Percentiles rank a stretch among this genome's conserved stretches.
Conservation (phyloP, 2,113 vertebrate species). For the Gallinago paraguaiae region DNA sequence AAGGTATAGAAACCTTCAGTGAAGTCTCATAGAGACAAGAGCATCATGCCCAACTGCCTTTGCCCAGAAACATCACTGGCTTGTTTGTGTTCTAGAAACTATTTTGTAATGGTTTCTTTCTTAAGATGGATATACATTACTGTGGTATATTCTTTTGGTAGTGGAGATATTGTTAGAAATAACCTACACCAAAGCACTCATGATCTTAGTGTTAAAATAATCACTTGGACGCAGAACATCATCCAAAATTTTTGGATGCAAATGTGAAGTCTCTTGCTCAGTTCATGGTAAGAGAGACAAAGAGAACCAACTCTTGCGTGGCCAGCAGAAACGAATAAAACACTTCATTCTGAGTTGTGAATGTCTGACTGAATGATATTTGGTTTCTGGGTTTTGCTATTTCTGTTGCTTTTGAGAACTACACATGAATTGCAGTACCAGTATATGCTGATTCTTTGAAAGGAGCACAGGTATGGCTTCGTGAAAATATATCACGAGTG, state of each 20-base stretch:
- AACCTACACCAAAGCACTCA: not conserved
- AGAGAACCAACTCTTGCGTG: not conserved
- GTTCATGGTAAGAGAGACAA: not conserved
- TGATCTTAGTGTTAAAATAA: not conserved
- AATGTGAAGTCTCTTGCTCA: not conserved
- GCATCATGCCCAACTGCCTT: not conserved
- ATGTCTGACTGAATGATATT: not conserved
- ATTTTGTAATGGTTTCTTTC: not conserved
- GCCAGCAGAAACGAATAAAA: not conserved
- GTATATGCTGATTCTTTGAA: not conserved
- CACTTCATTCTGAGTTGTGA: not conserved
- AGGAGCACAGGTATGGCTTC: not conserved
- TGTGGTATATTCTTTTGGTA: not conserved
- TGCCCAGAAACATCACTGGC: not conserved
- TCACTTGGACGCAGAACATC: not conserved
- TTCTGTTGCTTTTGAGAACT: not conserved
- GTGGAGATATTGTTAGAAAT: not conserved
- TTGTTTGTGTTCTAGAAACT: not conserved
- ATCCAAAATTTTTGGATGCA: not conserved
- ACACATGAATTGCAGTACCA: not conserved
- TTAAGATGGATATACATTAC: not conserved
- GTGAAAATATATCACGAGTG: not conserved
- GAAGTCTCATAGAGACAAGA: not conserved
- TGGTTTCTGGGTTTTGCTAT: not conserved
- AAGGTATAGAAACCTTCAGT: not conserved